Evolutionary conservation across 1,140 invertebrate genomes (phyloP).

Genomic region (Drosophila bifasciata): DNA sequence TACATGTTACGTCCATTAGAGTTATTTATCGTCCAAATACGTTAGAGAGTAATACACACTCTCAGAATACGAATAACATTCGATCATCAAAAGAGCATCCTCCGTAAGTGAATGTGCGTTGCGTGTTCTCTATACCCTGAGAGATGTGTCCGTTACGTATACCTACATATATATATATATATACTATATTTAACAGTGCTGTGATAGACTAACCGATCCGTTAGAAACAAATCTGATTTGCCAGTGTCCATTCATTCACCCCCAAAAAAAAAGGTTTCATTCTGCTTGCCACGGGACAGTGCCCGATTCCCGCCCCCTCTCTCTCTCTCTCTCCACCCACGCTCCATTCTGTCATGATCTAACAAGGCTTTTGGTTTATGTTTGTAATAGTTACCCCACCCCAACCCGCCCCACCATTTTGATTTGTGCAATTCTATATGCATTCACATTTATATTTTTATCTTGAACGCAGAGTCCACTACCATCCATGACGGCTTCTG

Average conservation of each 20-base stretch:
- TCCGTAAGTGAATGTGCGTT: conserved; percentile 72
- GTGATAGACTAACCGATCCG: conserved; percentile 76
- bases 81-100: conserved; percentile 38
- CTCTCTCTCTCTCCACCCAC: conserved; percentile 13
- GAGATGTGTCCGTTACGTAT: conserved; percentile 55
- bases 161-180: conserved; percentile 22
- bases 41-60: conserved; percentile 30
- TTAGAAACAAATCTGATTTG: conserved; percentile 36
- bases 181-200: conserved; percentile 71
- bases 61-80: conserved; percentile 34
- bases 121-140: conserved; percentile 57
- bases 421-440: conserved; percentile 64
- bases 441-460: conserved; percentile 71
- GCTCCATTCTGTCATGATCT: conserved; percentile 31
- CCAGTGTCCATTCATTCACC: conserved; percentile 26
- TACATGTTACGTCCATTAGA: conserved; percentile 73
- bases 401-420: conserved; percentile 32
- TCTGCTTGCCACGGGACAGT: conserved; percentile 22
- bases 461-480: conserved; percentile 84
- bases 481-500: conserved; percentile 84
- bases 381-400: conserved; percentile 38
- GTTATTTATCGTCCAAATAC: conserved; percentile 54
- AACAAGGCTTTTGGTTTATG: conserved; percentile 50
- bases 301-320: too few species aligned
- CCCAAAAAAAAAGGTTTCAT: conserved; percentile 42